Base-by-base conservation (phyloP, 2,113 vertebrate genomes). In the Eclectus roratus region DNA sequence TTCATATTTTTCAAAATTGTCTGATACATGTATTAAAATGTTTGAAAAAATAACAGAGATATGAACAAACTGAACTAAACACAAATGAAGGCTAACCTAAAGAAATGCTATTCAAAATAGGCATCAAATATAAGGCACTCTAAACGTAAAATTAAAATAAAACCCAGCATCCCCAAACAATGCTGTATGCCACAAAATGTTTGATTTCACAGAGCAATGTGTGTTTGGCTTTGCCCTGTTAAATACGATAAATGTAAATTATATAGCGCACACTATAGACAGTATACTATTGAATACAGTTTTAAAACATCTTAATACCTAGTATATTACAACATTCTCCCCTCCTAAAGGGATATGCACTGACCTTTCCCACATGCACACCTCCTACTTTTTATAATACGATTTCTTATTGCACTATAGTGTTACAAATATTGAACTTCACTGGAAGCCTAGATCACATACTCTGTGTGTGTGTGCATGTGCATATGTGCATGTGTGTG, bases 61-160 rank as follows among this genome's bases (percentile, higher is more conserved):
- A 98, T 94, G 97, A 97, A 97, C 91, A 61, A 97, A 97, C 97
- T 98, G 93, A 97, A 94, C 96, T 94, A 98, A 97, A 98, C 93
- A 98, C 94, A 98, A 98, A 98, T 97, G 97, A 97, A 98, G 97
- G 91, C 96, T 98, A 98, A 97, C 90, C 90, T 96, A 99, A 99
- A 98, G 97, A 98, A 99, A 98, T 95, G 97, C 98, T 98, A 98
- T 98, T 95, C 91, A 98, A 99, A 99, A 99, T 98, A 99, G 99
- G 98, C 99, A 99, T 99, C 99, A 99, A 98, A 99, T 99, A 99
- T 99, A 99, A 99, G 99, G 99, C 99, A 99, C 99, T 99, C 99
- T 99, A 99, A 99, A 99, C 99, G 99, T 98, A 98, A 99, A 99
- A 99, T 96, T 88, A 98, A 98, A 98, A 98, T 79, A 88, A 97